Base-by-base conservation (phyloP, 2,888 invertebrate genomes). In the Onthophagus sagittarius region DNA sequence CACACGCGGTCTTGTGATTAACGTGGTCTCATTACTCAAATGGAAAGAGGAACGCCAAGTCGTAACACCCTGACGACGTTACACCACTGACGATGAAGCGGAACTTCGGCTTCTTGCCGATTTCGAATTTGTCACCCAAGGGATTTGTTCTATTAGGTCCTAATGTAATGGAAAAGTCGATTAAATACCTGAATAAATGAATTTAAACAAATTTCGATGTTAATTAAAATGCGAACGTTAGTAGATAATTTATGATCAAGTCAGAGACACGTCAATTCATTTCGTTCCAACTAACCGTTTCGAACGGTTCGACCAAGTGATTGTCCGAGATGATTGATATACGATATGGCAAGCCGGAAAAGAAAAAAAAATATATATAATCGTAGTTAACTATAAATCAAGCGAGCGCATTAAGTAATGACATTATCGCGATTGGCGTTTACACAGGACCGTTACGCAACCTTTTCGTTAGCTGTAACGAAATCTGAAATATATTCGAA, bases 1-100 rank as follows among this genome's bases (percentile, higher is more conserved):
- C 39, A 53, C 39, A 53, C 9, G 81, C 81, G 77, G 82, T 83
- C 82, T 82, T 81, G 82, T 84, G 84, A 84, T 84, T 83, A 83
- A 84, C 83, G 80, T 80, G 76, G 76, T 77, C 81, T 82, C 83
- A 83, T 84, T 83, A 84, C 83, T 84, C 83, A 83, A 81, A 15
- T 13, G 11, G 39, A 53, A 53, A 53, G 39, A 2, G 39, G 39
- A 53, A 53, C 39, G 39, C 11, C 11, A 53, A 7, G 39, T 53
- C 39, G 39, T 53, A 53, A 53, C 39, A 53, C 39, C 39, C 39
- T 53, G 7, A 9, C 11, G 39, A 53, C 39, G 39, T 1, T 53
- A 53, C 11, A 11, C 9, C 39, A 53, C 39, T 53, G 39, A 53
- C 39, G 39, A 53, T 53, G 39, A 53, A 53, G 11, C 39, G 23